Percentiles rank a stretch among this genome's conserved stretches.
Conservation (phyloP, 92 coral and sea anemone species). For the Plumapathes pennacea region DNA sequence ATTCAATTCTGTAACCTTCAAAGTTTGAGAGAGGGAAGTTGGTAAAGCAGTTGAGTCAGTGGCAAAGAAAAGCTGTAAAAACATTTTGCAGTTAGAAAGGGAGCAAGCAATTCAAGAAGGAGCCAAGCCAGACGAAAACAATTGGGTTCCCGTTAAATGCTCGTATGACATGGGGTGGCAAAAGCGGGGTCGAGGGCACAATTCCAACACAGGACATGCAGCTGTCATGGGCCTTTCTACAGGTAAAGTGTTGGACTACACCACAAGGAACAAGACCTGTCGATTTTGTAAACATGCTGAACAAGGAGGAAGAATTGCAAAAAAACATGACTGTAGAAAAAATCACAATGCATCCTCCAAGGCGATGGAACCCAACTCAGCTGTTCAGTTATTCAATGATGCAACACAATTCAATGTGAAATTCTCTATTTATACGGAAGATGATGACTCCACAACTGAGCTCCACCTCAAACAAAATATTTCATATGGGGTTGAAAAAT, state of each 20-base stretch:
- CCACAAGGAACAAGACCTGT: slow-evolving; percentile 40
- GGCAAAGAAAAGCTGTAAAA: slow-evolving; percentile 38
- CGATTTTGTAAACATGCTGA: slow-evolving; percentile 31
- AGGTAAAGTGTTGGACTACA: slow-evolving; percentile 48
- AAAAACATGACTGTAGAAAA: slow-evolving; percentile 33
- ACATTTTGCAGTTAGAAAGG: slow-evolving; percentile 12
- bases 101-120: slow-evolving; percentile 17
- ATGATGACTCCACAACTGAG: slow-evolving; percentile 64
- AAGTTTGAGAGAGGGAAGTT: slow-evolving; percentile 54
- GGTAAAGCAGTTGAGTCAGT: slow-evolving; percentile 48
- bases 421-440: slow-evolving; percentile 31
- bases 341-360: slow-evolving; percentile 52
- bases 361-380: slow-evolving; percentile 52
- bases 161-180: slow-evolving; percentile 80
- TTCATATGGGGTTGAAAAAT: slow-evolving; percentile 51
- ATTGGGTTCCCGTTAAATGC: slow-evolving; percentile 10
- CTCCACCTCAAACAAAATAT: slow-evolving; percentile 37
- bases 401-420: slow-evolving; percentile 27
- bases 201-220: slow-evolving; percentile 47
- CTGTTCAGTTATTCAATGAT: slow-evolving; percentile 25
- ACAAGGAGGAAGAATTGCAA: slow-evolving; percentile 3
- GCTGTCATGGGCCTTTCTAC: slow-evolving; percentile 45
- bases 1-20: slow-evolving; percentile 35
- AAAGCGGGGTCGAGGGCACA: slow-evolving; percentile 53
- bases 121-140: slow-evolving; percentile 29